These are phyloP conservation scores for Lepus europaeus DNA, from an alignment of 2,113 vertebrate genomes.

Conservation along the genomic window DNA sequence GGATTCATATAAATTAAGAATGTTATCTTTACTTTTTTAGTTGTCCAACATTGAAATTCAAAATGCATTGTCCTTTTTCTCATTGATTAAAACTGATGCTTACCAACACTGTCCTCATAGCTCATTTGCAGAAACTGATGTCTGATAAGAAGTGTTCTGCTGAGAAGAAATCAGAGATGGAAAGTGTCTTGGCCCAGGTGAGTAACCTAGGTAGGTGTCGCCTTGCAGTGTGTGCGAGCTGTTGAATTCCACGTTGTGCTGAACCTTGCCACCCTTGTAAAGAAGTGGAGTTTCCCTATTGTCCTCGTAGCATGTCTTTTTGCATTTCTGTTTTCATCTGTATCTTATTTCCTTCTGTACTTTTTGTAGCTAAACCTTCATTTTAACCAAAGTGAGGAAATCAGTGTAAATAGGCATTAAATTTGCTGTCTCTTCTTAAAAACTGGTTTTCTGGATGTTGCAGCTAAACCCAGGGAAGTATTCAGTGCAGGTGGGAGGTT, in stretches of 20 bases:
- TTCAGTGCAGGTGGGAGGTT: not conserved
- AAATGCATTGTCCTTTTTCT: not conserved
- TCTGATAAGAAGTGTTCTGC: conserved; percentile 97
- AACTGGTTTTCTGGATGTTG: conserved; percentile 29
- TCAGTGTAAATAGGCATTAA: not conserved
- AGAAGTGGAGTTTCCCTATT: not conserved
- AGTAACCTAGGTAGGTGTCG: not conserved
- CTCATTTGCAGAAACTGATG: conserved; percentile 98
- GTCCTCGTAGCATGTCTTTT: not conserved
- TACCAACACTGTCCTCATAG: conserved; percentile 82
- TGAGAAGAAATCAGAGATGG: conserved; percentile 97
- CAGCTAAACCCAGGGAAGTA: not conserved
- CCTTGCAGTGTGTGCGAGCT: not conserved
- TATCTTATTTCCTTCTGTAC: not conserved
- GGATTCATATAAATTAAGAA: conserved; percentile 17
- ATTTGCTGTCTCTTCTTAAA: not conserved
- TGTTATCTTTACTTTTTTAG: not conserved
- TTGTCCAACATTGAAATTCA: not conserved
- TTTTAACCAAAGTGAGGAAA: conserved; percentile 6
- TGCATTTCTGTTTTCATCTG: not conserved
- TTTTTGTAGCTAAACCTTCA: not conserved
- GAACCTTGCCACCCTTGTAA: not conserved
- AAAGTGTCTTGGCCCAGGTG: conserved; percentile 95
- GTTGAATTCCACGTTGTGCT: not conserved
- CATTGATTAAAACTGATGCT: not conserved